These are phyloP conservation scores for Ceyx melanurus DNA, from an alignment of 2,113 vertebrate genomes.

Conservation along the genomic window DNA sequence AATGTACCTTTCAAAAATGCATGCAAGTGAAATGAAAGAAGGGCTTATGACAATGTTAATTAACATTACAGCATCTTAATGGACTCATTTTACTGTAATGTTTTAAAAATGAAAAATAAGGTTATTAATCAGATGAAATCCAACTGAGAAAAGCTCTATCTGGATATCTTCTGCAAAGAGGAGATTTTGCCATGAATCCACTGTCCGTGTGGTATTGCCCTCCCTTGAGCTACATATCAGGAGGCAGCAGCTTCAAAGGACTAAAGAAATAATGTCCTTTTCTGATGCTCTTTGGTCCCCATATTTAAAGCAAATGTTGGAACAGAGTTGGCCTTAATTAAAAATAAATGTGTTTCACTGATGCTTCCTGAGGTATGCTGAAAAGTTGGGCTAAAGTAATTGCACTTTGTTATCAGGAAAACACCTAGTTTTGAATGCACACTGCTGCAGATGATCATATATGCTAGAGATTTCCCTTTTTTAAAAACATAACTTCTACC, in stretches of 20 bases:
- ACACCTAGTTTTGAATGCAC: slow-evolving; percentile 7
- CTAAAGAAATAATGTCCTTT: slow-evolving; percentile 50
- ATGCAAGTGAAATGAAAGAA: slow-evolving; percentile 70
- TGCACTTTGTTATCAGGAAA: neutral
- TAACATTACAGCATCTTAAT: slow-evolving; percentile 60
- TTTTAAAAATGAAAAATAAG: slow-evolving; percentile 61
- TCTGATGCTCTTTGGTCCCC: slow-evolving; percentile 52
- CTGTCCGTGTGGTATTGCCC: neutral
- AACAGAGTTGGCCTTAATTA: slow-evolving; percentile 47
- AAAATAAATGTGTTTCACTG: slow-evolving; percentile 59
- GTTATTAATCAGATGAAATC: slow-evolving; percentile 60
- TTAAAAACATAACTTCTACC: neutral
- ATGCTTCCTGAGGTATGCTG: slow-evolving; percentile 44
- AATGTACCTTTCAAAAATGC: slow-evolving; percentile 44
- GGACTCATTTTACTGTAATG: slow-evolving; percentile 16
- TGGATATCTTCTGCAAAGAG: neutral
- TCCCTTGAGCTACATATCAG: neutral
- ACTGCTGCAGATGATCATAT: neutral
- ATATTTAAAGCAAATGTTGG: slow-evolving; percentile 70
- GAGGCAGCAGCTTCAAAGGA: slow-evolving; percentile 57
- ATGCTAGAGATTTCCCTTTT: neutral
- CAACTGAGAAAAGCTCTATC: slow-evolving; percentile 26
- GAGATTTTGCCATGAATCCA: slow-evolving; percentile 15
- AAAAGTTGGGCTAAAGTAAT: neutral
- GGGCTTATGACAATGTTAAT: slow-evolving; percentile 62